Conservation (phyloP, 2,797 vertebrate species). For the Gorsachius magnificus region DNA sequence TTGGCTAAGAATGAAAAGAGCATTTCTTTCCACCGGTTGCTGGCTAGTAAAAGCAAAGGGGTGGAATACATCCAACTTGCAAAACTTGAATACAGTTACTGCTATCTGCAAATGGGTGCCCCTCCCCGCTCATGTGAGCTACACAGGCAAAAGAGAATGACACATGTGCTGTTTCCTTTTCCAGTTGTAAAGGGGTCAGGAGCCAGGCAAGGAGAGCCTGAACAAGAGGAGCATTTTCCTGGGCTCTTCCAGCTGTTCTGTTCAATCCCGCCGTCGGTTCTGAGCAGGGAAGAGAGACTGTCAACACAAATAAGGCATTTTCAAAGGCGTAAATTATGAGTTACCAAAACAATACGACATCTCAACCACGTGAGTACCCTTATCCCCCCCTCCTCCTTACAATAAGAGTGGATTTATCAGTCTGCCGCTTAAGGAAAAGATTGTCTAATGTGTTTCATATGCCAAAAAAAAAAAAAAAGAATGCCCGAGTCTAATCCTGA, state of each 20-base stretch:
- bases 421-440: neutral
- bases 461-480: neutral
- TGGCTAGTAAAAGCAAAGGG: constrained; percentile 37
- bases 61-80: constrained; percentile 42
- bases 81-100: constrained; percentile 68
- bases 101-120: constrained; percentile 74
- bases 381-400: neutral
- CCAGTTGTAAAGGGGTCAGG: constrained; percentile 67
- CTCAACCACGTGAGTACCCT: constrained; percentile 69
- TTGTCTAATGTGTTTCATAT: neutral
- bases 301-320: constrained; percentile 48
- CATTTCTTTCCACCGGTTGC: constrained; percentile 40
- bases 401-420: constrained; percentile 4
- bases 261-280: constrained; percentile 33
- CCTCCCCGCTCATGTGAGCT: constrained; percentile 76
- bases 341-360: constrained; percentile 41
- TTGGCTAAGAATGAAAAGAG: constrained; percentile 27
- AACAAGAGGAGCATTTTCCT: constrained; percentile 68
- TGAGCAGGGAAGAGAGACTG: constrained; percentile 38
- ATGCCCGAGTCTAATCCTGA: neutral
- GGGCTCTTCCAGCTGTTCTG: constrained; percentile 60
- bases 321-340: constrained; percentile 63
- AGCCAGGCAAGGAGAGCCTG: constrained; percentile 50
- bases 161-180: constrained; percentile 76
- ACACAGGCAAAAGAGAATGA: constrained; percentile 69